Percentiles rank a stretch among this genome's conserved stretches.
These are phyloP conservation scores for Sebastes schlegelii DNA, from an alignment of 2,113 vertebrate genomes.

Conservation along the genomic window DNA sequence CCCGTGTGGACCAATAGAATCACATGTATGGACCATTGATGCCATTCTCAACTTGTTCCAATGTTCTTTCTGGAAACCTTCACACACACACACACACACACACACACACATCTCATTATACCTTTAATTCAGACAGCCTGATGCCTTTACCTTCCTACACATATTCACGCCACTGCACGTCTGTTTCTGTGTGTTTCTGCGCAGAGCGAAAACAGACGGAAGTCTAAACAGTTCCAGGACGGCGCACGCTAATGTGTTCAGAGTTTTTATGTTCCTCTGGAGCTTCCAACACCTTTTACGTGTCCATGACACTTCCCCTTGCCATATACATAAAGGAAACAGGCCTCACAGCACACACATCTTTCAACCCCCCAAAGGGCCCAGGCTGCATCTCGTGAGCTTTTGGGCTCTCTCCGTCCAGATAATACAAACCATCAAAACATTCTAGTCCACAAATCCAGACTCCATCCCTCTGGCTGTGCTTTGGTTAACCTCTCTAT, in stretches of 20 bases:
- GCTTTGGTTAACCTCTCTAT: conserved; percentile 71
- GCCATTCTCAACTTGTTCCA: conserved; percentile 29
- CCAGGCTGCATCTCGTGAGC: conserved; percentile 31
- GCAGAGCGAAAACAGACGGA: conserved; percentile 48
- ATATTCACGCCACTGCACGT: conserved; percentile 42
- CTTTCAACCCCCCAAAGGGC: conserved; percentile 3
- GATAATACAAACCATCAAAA: conserved; percentile 67
- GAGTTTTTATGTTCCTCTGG: conserved; percentile 49
- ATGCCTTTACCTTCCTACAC: conserved; percentile 28
- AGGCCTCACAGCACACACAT: conserved; percentile 22
- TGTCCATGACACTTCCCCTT: conserved; percentile 52
- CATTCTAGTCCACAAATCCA: conserved; percentile 54
- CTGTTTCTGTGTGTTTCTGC: conserved; percentile 59
- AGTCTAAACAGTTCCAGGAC: conserved; percentile 67
- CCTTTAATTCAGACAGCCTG: conserved; percentile 50
- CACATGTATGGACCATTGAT: conserved; percentile 24
- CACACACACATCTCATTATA: conserved; percentile 21
- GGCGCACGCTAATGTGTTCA: conserved; percentile 38
- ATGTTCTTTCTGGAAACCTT: conserved; percentile 37
- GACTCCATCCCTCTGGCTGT: conserved; percentile 57
- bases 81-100: conserved; percentile 6
- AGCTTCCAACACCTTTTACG: conserved; percentile 50
- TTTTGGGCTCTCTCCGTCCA: conserved; percentile 32
- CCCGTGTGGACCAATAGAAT: conserved; percentile 21
- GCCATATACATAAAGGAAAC: conserved; percentile 29